Percentiles rank a stretch among this genome's conserved stretches.
Evolutionary conservation across 1,140 invertebrate species (phyloP).

Genomic region (Akabosia matsudoensis): DNA sequence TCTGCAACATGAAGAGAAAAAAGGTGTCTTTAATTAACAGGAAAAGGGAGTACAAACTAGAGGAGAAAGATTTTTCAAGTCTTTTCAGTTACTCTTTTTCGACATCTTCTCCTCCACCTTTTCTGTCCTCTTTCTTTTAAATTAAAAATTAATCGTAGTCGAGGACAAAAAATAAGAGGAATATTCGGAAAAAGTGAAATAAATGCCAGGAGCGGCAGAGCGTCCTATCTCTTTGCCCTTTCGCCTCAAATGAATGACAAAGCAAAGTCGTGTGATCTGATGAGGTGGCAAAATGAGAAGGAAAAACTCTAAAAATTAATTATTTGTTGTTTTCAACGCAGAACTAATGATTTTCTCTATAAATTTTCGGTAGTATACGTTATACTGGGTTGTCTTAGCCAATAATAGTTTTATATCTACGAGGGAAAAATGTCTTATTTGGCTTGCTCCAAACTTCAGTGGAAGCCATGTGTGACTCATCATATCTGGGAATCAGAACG

Average conservation of each 20-base stretch:
- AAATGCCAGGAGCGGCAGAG: no score
- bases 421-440: no score
- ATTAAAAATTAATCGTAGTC: constrained; percentile 4
- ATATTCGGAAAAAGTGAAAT: no score
- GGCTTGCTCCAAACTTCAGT: no score
- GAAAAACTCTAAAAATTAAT: neutral
- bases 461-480: neutral
- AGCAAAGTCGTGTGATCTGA: neutral
- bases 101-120: neutral
- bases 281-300: neutral
- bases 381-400: no score
- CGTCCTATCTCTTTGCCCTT: neutral
- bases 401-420: no score
- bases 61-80: neutral
- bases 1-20: neutral
- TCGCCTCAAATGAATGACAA: neutral
- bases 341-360: no score
- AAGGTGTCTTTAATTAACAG: constrained; percentile 13
- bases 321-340: neutral
- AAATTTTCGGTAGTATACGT: no score
- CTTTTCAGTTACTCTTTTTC: neutral
- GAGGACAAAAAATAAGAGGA: no score
- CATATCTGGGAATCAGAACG: neutral
- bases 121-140: neutral
- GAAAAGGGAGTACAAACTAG: neutral